A percentile compares a stretch with the other conserved stretches of the same genome.
These are phyloP conservation scores for Tetramorium alpestre DNA, from an alignment of 1,140 invertebrate species.

Conservation along the genomic window DNA sequence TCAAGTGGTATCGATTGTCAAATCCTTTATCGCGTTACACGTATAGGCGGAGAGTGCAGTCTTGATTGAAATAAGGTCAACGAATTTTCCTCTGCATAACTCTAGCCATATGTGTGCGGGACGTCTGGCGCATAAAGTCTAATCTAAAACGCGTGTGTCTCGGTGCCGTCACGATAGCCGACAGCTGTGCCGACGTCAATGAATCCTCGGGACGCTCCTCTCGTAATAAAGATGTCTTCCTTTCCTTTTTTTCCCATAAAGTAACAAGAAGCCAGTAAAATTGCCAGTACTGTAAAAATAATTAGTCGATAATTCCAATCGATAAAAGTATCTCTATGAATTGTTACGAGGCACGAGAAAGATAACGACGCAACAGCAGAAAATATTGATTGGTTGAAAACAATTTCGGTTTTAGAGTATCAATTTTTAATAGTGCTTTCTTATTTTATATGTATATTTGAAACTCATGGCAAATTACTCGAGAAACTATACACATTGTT, in stretches of 20 bases:
- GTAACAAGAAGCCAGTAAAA: not conserved
- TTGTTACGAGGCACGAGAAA: not conserved
- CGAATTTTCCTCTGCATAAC: conserved; percentile 42
- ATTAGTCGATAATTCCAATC: not conserved
- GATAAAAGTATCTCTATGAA: not conserved
- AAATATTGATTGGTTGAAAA: too few relatives aligned
- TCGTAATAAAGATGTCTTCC: not conserved
- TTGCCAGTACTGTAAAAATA: not conserved
- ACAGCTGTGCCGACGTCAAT: too few relatives aligned
- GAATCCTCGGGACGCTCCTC: not conserved
- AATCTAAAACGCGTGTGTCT: conserved; percentile 51
- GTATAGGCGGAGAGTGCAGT: not conserved
- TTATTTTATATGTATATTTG: too few relatives aligned
- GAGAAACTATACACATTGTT: too few relatives aligned
- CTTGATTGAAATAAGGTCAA: conserved; percentile 50
- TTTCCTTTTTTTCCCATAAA: not conserved
- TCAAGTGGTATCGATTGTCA: conserved; percentile 1
- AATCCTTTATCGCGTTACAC: not conserved
- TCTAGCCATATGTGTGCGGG: not conserved
- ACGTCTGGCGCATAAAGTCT: conserved; percentile 62
- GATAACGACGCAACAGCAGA: too few relatives aligned
- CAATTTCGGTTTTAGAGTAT: too few relatives aligned
- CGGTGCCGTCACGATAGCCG: not conserved
- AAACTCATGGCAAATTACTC: too few relatives aligned
- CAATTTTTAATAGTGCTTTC: too few relatives aligned